A percentile compares a stretch with the other conserved stretches of the same genome.
Evolutionary conservation across 2,113 vertebrate genomes (phyloP).

Genomic region (Polyodon spathula): DNA sequence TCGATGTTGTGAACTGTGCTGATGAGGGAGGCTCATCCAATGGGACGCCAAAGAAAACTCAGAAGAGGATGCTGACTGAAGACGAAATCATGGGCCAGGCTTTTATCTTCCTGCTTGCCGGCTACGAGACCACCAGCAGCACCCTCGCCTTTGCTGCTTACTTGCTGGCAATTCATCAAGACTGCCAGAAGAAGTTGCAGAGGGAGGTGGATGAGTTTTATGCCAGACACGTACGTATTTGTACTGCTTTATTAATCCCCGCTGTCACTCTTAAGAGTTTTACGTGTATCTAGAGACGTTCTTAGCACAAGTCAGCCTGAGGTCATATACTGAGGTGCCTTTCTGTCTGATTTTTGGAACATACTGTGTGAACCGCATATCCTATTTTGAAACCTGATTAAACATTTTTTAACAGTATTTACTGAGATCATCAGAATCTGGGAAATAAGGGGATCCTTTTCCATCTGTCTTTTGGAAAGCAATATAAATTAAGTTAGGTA

Average conservation of each 20-base stretch:
- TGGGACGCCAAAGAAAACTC: conserved; percentile 11
- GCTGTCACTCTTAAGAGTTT: background rate
- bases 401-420: too few species aligned
- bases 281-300: too few species aligned
- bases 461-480: too few species aligned
- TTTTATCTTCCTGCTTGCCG: conserved; percentile 80
- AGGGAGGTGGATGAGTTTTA: conserved; percentile 72
- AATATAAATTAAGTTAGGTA: too few species aligned
- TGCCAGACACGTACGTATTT: conserved; percentile 65
- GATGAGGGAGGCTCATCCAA: background rate
- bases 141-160: conserved; percentile 76
- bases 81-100: conserved; percentile 86
- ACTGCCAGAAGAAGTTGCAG: conserved; percentile 70
- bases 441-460: too few species aligned
- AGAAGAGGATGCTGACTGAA: conserved; percentile 56
- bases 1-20: conserved; percentile 39
- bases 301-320: too few species aligned
- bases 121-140: conserved; percentile 79
- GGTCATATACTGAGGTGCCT: too few species aligned
- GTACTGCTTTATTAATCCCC: background rate
- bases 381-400: too few species aligned
- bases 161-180: conserved; percentile 71
- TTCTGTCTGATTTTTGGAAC: too few species aligned
- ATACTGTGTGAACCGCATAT: too few species aligned
- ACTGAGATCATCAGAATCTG: too few species aligned